Evolutionary conservation across 2,888 invertebrate genomes (phyloP), one percentile per base, ranked within the genome.

Genomic region (Myopa testacea): DNA sequence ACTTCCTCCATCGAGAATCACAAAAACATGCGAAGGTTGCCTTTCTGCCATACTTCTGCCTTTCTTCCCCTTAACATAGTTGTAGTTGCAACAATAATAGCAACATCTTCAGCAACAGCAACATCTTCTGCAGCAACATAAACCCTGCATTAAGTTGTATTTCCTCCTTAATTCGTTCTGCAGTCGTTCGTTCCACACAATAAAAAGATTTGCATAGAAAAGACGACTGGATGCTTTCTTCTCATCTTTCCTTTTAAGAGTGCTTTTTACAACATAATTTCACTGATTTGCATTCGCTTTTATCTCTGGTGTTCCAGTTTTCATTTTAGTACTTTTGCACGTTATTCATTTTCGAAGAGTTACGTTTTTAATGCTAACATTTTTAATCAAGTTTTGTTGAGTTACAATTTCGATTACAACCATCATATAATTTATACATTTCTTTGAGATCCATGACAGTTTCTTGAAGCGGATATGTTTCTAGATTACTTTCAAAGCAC

Each of bases 261-360:
- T 19, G 40, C 73, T 73, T 73, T 55, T 73, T 63, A 73, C 40
- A 60, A 45, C 73, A 45, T 63, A 45, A 62, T 73, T 63, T 63
- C 62, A 73, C 71, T 72, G 73, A 73, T 63, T 73, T 63, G 38
- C 63, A 26, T 62, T 62, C 37, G 52, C 52, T 52, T 52, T 52
- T 52, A 70, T 52, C 52, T 70, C 34, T 40, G 14, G 6, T n/a
- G 55, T 55, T 55, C 55, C 55, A 55, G 16, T 65, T 37, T 65
- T 37, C 34, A 37, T 65, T 65, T 65, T 34, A 14, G 34, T 37
- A 14, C 4, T 65, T 34, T 37, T 3, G 0, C 6, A 38, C 38
- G 37, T 6, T 10, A 14, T 65, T 65, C 34, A 16, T 55, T 14
- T 12, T 6, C 14, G 55, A 6, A 5, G 55, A 55, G n/a, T 12